A percentile compares a stretch with the other conserved stretches of the same genome.
These are phyloP conservation scores for Macrostomum lignano DNA, from an alignment of 1,140 invertebrate genomes.

Conservation along the genomic window DNA sequence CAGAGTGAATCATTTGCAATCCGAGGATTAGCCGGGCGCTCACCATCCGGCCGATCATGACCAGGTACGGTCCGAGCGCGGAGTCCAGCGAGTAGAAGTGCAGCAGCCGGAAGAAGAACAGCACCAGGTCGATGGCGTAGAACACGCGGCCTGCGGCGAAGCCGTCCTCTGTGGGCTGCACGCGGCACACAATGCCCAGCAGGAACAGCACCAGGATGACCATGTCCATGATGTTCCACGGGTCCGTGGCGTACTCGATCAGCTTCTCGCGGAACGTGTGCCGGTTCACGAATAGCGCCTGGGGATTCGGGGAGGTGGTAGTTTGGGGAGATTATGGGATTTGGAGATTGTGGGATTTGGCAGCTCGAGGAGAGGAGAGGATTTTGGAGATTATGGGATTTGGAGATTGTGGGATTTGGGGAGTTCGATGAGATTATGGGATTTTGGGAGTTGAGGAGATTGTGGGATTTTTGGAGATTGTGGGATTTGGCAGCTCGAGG, in stretches of 20 bases:
- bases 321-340: too few relatives aligned
- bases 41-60: slow-evolving; percentile 10
- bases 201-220: background rate
- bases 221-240: background rate
- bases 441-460: too few relatives aligned
- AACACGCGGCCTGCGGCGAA: background rate
- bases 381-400: too few relatives aligned
- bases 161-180: background rate
- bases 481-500: too few relatives aligned
- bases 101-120: slow-evolving; percentile 18
- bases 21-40: too few relatives aligned
- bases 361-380: too few relatives aligned
- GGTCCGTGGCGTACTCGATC: background rate
- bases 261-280: background rate
- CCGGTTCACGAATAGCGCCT: background rate
- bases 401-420: too few relatives aligned
- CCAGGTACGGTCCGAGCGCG: slow-evolving; percentile 7
- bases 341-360: too few relatives aligned
- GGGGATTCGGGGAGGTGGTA: too few relatives aligned
- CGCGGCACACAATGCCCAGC: background rate
- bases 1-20: too few relatives aligned
- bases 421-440: too few relatives aligned
- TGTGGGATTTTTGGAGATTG: too few relatives aligned
- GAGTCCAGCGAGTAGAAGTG: slow-evolving; percentile 9
- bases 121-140: slow-evolving; percentile 8